phyloP scores from a whole-genome alignment of 2,888 invertebrate species.

The Dryobotodes eremita region DNA sequence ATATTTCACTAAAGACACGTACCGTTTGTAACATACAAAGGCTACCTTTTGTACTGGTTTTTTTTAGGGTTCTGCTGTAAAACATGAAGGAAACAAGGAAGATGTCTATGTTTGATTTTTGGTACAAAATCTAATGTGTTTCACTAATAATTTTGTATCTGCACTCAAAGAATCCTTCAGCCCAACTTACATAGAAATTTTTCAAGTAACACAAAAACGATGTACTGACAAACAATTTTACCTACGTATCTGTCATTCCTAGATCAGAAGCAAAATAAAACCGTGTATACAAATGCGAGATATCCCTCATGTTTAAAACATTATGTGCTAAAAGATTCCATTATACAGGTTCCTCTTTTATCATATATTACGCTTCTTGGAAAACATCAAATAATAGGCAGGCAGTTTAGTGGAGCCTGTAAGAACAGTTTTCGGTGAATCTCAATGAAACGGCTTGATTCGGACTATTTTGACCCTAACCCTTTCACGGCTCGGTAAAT shows the following conservation, averaged over 20 bases:
- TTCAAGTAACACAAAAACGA: conserved; percentile 2
- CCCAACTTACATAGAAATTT: background rate
- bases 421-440: conserved; percentile 58
- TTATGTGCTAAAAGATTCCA: conserved; percentile 47
- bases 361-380: conserved; percentile 47
- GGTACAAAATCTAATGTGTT: background rate
- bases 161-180: background rate
- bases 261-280: conserved; percentile 48
- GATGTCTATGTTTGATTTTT: background rate
- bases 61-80: background rate
- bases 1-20: conserved; percentile 6
- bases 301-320: conserved; percentile 58
- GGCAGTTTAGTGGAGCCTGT: conserved; percentile 41
- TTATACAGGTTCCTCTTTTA: conserved; percentile 32
- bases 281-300: conserved; percentile 38
- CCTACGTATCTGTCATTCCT: conserved; percentile 38
- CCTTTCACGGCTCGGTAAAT: conserved; percentile 45
- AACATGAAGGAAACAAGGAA: background rate
- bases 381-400: conserved; percentile 48
- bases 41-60: background rate
- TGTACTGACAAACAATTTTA: conserved; percentile 15
- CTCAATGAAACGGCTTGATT: conserved; percentile 41
- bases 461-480: conserved; percentile 27
- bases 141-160: background rate
- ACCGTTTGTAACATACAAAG: background rate